Conservation (phyloP, 2,888 invertebrate species). For the Drosophila eohydei region DNA sequence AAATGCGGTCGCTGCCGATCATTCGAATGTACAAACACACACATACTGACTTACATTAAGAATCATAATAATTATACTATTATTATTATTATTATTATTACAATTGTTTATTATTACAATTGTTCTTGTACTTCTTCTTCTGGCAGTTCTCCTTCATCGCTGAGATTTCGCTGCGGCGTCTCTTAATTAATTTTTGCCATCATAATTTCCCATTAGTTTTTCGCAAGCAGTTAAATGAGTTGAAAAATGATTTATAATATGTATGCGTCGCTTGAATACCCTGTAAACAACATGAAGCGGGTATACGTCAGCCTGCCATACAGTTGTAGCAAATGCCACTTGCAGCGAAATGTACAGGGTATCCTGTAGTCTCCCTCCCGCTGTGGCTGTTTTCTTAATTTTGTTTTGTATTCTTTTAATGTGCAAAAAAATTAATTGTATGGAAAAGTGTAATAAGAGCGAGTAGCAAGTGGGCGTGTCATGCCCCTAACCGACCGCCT, state of each 20-base stretch:
- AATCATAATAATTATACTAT: slow-evolving; percentile 15
- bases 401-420: slow-evolving; percentile 41
- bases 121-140: slow-evolving; percentile 28
- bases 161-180: slow-evolving; percentile 46
- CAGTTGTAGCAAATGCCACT: not conserved
- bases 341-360: not conserved
- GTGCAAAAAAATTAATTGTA: slow-evolving; percentile 64
- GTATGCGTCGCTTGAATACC: slow-evolving; percentile 22
- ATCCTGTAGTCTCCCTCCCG: not conserved
- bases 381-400: slow-evolving; percentile 5
- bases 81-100: slow-evolving; percentile 39
- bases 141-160: slow-evolving; percentile 4
- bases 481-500: not conserved
- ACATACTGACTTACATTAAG: not conserved
- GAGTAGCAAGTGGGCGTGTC: slow-evolving; percentile 28
- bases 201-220: slow-evolving; percentile 66
- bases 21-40: slow-evolving; percentile 2
- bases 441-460: slow-evolving; percentile 66
- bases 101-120: slow-evolving; percentile 12
- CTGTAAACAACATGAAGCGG: slow-evolving; percentile 9
- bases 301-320: too few species aligned
- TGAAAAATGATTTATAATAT: slow-evolving; percentile 73
- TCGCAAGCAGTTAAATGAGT: slow-evolving; percentile 70
- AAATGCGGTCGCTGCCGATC: slow-evolving; percentile 44
- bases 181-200: slow-evolving; percentile 70